These are phyloP conservation scores for Labeo calbasu DNA, from an alignment of 2,797 vertebrate genomes.

Conservation along the genomic window DNA sequence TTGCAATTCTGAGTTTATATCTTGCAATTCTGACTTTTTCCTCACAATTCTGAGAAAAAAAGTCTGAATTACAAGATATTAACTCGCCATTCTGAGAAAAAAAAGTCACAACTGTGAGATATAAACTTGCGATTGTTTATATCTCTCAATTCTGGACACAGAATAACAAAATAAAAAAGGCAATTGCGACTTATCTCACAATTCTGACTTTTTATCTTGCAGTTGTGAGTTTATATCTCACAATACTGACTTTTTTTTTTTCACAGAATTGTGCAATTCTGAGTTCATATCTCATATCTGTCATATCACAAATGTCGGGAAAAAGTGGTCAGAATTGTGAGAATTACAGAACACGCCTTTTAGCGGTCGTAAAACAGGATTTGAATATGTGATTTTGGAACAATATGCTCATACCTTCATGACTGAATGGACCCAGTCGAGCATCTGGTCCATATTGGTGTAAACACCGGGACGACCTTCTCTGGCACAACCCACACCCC, in stretches of 20 bases:
- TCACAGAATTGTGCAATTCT: neutral
- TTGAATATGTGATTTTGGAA: neutral
- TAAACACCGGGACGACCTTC: constrained; percentile 84
- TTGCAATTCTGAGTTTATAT: too few species aligned
- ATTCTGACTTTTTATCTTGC: neutral
- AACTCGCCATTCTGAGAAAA: too few species aligned
- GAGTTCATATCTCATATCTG: neutral
- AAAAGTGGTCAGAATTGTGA: neutral
- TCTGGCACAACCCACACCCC: constrained; percentile 89
- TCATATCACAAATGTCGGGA: neutral
- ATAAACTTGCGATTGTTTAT: too few species aligned
- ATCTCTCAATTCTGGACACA: neutral
- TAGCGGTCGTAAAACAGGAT: neutral
- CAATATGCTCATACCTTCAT: constrained; percentile 76
- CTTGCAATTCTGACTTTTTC: too few species aligned
- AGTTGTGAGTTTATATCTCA: neutral
- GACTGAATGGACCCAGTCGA: constrained; percentile 84
- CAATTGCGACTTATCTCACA: neutral
- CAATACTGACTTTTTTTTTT: neutral
- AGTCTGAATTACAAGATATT: too few species aligned
- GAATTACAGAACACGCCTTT: neutral
- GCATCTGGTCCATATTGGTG: constrained; percentile 79
- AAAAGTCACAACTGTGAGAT: too few species aligned
- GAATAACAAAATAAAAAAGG: neutral
- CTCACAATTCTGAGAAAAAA: too few species aligned